Evolutionary conservation across 2,888 invertebrate species (phyloP), one percentile per base, ranked within the genome.

Genomic region (Bursaphelenchus okinawaensis): DNA sequence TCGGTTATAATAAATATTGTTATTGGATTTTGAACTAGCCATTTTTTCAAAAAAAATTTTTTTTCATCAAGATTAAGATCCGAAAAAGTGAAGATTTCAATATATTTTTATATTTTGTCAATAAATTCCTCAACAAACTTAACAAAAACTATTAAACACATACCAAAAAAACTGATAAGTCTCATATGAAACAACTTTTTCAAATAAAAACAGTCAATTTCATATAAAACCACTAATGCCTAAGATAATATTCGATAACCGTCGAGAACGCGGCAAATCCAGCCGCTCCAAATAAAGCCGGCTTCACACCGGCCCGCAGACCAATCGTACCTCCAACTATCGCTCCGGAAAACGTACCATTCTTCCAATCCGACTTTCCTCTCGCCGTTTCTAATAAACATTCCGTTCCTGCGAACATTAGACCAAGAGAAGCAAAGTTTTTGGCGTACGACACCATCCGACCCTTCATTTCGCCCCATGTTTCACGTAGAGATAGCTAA

Each of bases 191-290:
- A n/a, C n/a, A n/a, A n/a, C n/a, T n/a, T n/a, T n/a, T n/a, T n/a
- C n/a, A n/a, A n/a, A n/a, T n/a, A n/a, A n/a, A n/a, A n/a, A n/a
- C n/a, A n/a, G n/a, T n/a, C n/a, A n/a, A n/a, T n/a, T n/a, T n/a
- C n/a, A 40, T 1, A 40, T 40, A 40, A 40, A 12, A 12, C 40
- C n/a, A 16, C 40, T 40, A 40, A 40, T 40, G 40, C n/a, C 40
- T 40, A n/a, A 40, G 40, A 40, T 77, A 82, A 63, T 94, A 95
- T 84, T 98, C 98, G 76, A 98, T 95, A 0, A 89, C 89, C 57
- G 94, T 91, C 24, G 95, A 95, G 85, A 98, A 98, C 20, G 91
- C 91, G 57, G 96, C 96, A 87, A 98, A 98, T 12, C 96, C 96
- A 59, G 91, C 90, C 22, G 96, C 96, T 31, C 98, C 96, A 76